A percentile compares a stretch with the other conserved stretches of the same genome.
Conservation (phyloP, 2,888 invertebrate genomes). For the Catonia carolina region DNA sequence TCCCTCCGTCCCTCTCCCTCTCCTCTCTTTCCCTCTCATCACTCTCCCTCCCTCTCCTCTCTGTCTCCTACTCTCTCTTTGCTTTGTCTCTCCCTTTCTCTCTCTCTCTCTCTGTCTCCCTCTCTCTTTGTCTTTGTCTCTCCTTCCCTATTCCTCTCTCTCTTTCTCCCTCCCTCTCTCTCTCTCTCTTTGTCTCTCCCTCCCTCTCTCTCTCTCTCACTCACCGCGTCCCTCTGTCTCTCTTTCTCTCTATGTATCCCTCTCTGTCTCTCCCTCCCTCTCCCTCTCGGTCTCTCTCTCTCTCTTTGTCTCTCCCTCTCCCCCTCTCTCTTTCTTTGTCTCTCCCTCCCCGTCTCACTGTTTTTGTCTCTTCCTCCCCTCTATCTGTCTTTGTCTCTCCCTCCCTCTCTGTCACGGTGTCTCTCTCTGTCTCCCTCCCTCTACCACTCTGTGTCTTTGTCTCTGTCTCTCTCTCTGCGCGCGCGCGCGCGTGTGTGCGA, state of each 20-base stretch:
- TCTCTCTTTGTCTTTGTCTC: too few relatives aligned
- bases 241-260: too few relatives aligned
- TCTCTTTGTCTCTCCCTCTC: constrained; percentile 1
- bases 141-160: not conserved
- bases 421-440: not conserved
- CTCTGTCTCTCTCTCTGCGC: not conserved
- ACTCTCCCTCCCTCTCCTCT: constrained; percentile 1
- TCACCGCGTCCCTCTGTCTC: not conserved
- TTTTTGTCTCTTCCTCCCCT: constrained; percentile 2
- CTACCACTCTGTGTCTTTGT: not conserved
- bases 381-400: not conserved
- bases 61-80: constrained; percentile 6
- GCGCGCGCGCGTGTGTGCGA: too few relatives aligned
- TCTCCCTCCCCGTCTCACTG: not conserved
- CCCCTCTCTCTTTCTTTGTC: not conserved
- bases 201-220: not conserved
- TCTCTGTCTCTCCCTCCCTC: too few relatives aligned
- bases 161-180: not conserved
- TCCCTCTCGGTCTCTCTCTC: constrained; percentile 2
- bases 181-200: too few relatives aligned
- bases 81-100: constrained; percentile 9
- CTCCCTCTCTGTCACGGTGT: not conserved
- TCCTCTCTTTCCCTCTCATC: not conserved
- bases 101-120: too few relatives aligned
- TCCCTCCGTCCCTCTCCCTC: not conserved